phyloP scores from a whole-genome alignment of 2,113 vertebrate species.

The Cheilinus undulatus region DNA sequence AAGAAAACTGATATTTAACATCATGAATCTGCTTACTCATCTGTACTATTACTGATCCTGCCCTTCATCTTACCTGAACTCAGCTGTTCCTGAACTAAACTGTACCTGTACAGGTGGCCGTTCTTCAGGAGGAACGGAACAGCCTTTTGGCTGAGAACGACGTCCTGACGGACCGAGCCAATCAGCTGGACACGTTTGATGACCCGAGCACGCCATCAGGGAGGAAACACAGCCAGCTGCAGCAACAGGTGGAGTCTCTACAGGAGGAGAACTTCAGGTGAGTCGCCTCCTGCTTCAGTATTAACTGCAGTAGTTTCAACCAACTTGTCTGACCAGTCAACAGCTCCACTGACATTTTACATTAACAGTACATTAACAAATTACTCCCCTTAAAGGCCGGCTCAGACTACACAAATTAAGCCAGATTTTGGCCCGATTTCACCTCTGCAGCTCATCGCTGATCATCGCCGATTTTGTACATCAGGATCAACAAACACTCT shows the following conservation, averaged over 20 bases:
- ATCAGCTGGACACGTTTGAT: slow-evolving; percentile 93
- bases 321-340: no score
- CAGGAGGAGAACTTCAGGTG: slow-evolving; percentile 98
- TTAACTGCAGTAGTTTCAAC: background rate
- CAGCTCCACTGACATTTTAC: no score
- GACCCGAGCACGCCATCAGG: slow-evolving; percentile 91
- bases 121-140: slow-evolving; percentile 95
- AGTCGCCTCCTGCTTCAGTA: background rate
- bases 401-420: no score
- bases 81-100: background rate
- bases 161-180: slow-evolving; percentile 92
- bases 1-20: slow-evolving; percentile 29
- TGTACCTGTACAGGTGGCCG: slow-evolving; percentile 86
- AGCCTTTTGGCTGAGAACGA: slow-evolving; percentile 95
- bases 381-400: no score
- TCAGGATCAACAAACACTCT: no score
- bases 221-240: slow-evolving; percentile 91
- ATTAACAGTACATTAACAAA: no score
- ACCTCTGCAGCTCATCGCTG: no score
- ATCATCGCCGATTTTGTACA: no score
- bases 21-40: background rate
- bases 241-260: slow-evolving; percentile 91
- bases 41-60: no score
- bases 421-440: no score
- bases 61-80: no score